Percentiles rank a stretch among this genome's conserved stretches.
Conservation (phyloP, 1,140 invertebrate species). For the Geopemphigus sp. region DNA sequence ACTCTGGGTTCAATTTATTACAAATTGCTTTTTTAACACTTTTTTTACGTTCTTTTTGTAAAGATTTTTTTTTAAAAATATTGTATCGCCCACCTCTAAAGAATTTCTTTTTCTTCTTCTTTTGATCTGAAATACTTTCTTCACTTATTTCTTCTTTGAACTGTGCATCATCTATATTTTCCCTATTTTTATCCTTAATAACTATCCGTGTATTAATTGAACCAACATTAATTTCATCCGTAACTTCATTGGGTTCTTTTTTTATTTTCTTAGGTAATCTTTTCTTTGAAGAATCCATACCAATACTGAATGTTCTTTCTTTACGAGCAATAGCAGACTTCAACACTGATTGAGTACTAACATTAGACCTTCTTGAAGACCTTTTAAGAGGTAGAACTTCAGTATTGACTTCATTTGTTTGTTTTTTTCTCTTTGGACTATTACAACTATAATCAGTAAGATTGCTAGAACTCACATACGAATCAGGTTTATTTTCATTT, state of each 20-base stretch:
- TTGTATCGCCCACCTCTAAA: slow-evolving; percentile 42
- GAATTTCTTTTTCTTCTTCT: slow-evolving; percentile 34
- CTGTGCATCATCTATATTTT: background rate
- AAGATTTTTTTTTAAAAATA: slow-evolving; percentile 44
- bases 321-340: slow-evolving; percentile 56
- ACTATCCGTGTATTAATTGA: background rate
- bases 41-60: slow-evolving; percentile 31
- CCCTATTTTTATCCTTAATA: background rate
- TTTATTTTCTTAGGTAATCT: slow-evolving; percentile 33
- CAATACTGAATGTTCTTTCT: slow-evolving; percentile 55
- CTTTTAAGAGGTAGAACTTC: slow-evolving; percentile 52
- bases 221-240: background rate
- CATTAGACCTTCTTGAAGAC: slow-evolving; percentile 54
- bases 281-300: slow-evolving; percentile 24
- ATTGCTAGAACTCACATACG: slow-evolving; percentile 47
- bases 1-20: background rate
- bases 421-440: slow-evolving; percentile 38
- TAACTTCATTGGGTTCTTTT: slow-evolving; percentile 19
- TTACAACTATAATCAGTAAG: slow-evolving; percentile 32
- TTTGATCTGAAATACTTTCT: slow-evolving; percentile 26
- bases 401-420: background rate
- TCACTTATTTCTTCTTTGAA: slow-evolving; percentile 21
- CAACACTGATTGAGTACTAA: slow-evolving; percentile 54
- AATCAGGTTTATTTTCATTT: slow-evolving; percentile 51
- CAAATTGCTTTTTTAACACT: slow-evolving; percentile 14